Conservation (phyloP, 2,888 invertebrate genomes). For the Dromius quadrimaculatus region DNA sequence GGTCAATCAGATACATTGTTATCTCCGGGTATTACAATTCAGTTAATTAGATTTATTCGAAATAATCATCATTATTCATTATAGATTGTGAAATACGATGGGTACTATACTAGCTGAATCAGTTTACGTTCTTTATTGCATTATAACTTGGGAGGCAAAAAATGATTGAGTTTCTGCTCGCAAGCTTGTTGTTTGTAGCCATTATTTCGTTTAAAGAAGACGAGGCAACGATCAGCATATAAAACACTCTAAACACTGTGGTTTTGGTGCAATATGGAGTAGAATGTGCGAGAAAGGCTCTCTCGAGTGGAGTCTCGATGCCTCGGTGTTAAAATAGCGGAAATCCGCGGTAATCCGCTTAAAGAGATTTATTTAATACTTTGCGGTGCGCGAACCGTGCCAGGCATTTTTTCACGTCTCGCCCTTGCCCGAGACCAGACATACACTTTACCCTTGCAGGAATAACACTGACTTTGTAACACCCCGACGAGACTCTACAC, state of each 20-base stretch:
- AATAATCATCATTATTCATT: too few relatives aligned
- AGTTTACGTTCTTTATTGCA: too few relatives aligned
- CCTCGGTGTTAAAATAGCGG: constrained; percentile 48
- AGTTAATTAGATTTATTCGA: too few relatives aligned
- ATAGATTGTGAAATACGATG: too few relatives aligned
- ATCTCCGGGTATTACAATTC: too few relatives aligned
- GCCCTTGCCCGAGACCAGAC: constrained; percentile 6
- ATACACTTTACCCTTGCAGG: not conserved
- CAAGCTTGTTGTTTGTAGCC: constrained; percentile 33
- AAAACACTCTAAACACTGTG: constrained; percentile 16
- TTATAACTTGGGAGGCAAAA: too few relatives aligned
- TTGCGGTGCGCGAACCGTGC: constrained; percentile 38
- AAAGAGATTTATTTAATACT: constrained; percentile 51
- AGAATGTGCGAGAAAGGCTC: not conserved
- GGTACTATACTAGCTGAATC: too few relatives aligned
- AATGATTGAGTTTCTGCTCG: too few relatives aligned
- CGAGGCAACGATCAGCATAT: constrained; percentile 38
- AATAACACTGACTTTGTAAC: constrained; percentile 8
- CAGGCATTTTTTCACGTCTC: constrained; percentile 39
- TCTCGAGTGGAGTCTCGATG: not conserved
- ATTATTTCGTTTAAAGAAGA: constrained; percentile 22
- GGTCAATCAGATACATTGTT: too few relatives aligned
- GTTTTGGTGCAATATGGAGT: not conserved
- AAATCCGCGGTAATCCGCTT: constrained; percentile 49
- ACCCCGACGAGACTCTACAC: not conserved